These are phyloP conservation scores for Anthoscopus minutus DNA, from an alignment of 2,113 vertebrate genomes.

Conservation along the genomic window DNA sequence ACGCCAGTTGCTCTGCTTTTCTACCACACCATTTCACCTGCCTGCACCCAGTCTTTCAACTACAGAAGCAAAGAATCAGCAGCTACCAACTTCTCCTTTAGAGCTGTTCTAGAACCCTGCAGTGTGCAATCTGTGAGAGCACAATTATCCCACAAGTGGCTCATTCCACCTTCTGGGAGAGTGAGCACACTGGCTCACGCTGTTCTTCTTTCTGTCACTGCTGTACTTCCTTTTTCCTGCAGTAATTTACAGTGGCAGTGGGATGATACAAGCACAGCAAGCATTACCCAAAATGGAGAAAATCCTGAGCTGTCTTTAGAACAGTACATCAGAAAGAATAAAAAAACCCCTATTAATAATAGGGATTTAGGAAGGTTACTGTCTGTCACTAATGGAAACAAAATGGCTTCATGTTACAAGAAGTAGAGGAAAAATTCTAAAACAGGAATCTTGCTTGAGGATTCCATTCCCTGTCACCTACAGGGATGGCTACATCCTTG, in stretches of 20 bases:
- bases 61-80: not conserved
- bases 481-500: not conserved
- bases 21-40: not conserved
- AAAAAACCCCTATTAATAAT: not conserved
- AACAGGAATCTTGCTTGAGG: not conserved
- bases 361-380: not conserved
- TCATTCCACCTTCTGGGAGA: not conserved
- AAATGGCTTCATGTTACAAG: slow-evolving; percentile 1
- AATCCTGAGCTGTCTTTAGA: not conserved
- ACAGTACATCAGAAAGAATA: not conserved
- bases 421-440: not conserved
- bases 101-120: not conserved
- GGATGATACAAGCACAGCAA: not conserved
- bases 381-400: not conserved
- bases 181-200: not conserved
- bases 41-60: slow-evolving; percentile 2
- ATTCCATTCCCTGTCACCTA: not conserved
- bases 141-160: not conserved
- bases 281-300: not conserved
- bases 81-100: not conserved
- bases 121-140: not conserved
- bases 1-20: not conserved
- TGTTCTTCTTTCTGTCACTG: not conserved
- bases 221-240: not conserved
- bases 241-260: not conserved